Evolutionary conservation across 2,797 vertebrate species (phyloP), one percentile per base, ranked within the genome.

Genomic region (Acridotheres tristis): DNA sequence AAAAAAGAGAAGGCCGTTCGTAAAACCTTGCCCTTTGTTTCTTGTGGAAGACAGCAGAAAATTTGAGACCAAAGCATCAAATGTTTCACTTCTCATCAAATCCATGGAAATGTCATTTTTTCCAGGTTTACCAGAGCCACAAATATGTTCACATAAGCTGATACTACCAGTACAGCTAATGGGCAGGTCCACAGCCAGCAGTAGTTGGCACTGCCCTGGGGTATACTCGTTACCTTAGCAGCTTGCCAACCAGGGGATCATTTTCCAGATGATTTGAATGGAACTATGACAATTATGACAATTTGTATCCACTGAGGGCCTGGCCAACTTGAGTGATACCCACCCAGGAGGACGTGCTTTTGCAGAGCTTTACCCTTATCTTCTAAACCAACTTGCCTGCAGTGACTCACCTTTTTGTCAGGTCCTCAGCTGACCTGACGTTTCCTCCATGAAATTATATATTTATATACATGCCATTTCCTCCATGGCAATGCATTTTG

Each of bases 11-110:
- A 92, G 85, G 69, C 71, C 88, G 73, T 93, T 82, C 0, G 1
- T 90, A 88, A 94, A 96, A 79, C 71, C 42, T 86, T 96, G 94
- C 86, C 77, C 89, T 95, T 90, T 95, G 85, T 94, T 95, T 94
- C 96, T 91, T 94, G 91, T 89, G 67, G 71, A 95, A 88, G 91
- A 93, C 88, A 86, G 93, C 89, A 96, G 74, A 96, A 94, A 96
- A 96, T 85, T 65, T 90, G 85, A 97, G 83, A 90, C 88, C 63
- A 57, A 79, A 94, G 93, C 95, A 97, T 93, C 80, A 73, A 90
- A 91, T 94, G 85, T 94, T 97, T 96, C 38, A 40, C 38, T 95
- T 97, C 71, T 94, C 95, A 95, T 90, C 85, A 95, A 95, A 89
- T 43, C 50, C 93, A 57, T 88, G 85, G 80, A 93, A 94, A 95